Percentiles rank a stretch among this genome's conserved stretches.
These are phyloP conservation scores for Leucoma salicis DNA, from an alignment of 2,888 invertebrate species.

Conservation along the genomic window DNA sequence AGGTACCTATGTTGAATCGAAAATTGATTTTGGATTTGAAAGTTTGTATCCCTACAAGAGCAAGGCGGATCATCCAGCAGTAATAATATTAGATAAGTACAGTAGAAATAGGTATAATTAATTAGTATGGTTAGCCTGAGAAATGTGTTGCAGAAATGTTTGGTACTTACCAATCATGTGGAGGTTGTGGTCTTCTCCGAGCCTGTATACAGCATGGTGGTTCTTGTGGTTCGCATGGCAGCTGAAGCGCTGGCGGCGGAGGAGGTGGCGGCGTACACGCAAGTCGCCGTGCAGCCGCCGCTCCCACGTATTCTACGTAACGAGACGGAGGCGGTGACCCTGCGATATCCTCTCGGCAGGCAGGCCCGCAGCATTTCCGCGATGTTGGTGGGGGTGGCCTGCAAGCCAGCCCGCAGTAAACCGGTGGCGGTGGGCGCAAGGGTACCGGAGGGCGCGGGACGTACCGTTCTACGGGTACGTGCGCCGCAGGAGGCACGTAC, in stretches of 20 bases:
- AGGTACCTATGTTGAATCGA: too few relatives aligned
- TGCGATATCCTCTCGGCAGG: conserved; percentile 71
- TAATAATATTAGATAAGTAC: too few relatives aligned
- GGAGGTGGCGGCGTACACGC: conserved; percentile 78
- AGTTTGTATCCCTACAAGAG: too few relatives aligned
- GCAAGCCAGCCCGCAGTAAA: conserved; percentile 80
- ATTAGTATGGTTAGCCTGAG: too few relatives aligned
- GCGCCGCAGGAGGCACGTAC: conserved; percentile 86
- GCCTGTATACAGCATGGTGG: conserved; percentile 82
- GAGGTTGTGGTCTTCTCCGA: conserved; percentile 80
- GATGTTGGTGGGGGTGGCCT: conserved; percentile 64
- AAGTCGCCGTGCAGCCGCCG: conserved; percentile 83
- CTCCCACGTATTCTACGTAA: conserved; percentile 85
- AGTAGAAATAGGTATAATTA: too few relatives aligned
- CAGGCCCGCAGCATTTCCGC: conserved; percentile 73
- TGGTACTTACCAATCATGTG: conserved; percentile 83
- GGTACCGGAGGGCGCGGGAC: conserved; percentile 83
- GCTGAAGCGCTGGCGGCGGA: conserved; percentile 73
- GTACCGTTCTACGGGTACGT: conserved; percentile 87
- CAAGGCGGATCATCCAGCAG: too few relatives aligned
- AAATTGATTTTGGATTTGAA: too few relatives aligned
- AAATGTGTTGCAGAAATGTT: too few relatives aligned
- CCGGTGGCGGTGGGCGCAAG: conserved; percentile 73
- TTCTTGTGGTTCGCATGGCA: conserved; percentile 74
- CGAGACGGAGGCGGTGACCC: conserved; percentile 73